phyloP scores from a whole-genome alignment of 2,797 vertebrate genomes.

The Muscicapa striata region DNA sequence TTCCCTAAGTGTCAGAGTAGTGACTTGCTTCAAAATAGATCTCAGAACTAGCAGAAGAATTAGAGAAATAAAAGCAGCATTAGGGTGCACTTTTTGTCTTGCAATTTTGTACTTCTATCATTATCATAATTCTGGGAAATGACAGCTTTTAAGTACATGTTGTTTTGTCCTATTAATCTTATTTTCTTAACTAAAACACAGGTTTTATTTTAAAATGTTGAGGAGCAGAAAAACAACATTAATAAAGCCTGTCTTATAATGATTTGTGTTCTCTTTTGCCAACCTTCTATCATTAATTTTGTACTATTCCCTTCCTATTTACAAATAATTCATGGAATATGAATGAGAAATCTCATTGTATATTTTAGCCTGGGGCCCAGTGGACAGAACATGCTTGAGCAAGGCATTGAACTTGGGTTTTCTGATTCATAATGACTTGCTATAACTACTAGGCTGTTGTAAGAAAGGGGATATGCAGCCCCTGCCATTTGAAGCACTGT shows the following conservation, averaged over 20 bases:
- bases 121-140: slow-evolving; percentile 22
- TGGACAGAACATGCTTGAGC: not conserved
- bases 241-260: not conserved
- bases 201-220: slow-evolving; percentile 8
- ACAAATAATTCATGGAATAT: not conserved
- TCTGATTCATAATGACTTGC: not conserved
- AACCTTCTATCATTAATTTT: not conserved
- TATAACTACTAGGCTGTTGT: not conserved
- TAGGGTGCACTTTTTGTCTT: not conserved
- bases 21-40: not conserved
- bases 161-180: slow-evolving; percentile 27
- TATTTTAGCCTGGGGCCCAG: not conserved
- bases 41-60: not conserved
- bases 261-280: not conserved
- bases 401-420: not conserved
- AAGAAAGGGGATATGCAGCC: not conserved
- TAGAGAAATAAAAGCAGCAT: not conserved
- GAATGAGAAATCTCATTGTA: not conserved
- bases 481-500: not conserved
- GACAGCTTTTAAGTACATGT: not conserved
- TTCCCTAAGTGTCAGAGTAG: not conserved
- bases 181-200: not conserved
- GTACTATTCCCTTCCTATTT: not conserved
- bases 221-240: not conserved
- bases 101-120: not conserved